A percentile compares a stretch with the other conserved stretches of the same genome.
Conservation (phyloP, 2,113 vertebrate species). For the Alectura lathami region DNA sequence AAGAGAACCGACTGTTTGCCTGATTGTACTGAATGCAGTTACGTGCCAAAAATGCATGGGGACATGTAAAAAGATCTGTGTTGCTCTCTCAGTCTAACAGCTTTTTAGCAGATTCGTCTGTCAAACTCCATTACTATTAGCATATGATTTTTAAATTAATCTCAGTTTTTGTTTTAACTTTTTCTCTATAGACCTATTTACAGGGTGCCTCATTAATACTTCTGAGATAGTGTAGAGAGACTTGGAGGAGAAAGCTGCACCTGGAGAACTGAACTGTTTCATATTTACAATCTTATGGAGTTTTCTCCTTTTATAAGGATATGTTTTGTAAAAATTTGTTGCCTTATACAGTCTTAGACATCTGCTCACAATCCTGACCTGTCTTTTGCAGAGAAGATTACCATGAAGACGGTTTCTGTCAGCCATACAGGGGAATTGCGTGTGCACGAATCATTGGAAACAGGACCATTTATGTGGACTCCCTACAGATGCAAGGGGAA, state of each 20-base stretch:
- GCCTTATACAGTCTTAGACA: neutral
- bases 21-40: neutral
- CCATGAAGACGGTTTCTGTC: conserved; percentile 93
- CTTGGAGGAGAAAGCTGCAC: neutral
- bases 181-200: neutral
- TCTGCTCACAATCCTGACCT: conserved; percentile 29
- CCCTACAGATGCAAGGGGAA: conserved; percentile 97
- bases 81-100: neutral
- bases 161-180: neutral
- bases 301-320: neutral
- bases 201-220: neutral
- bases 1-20: neutral
- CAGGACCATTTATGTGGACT: conserved; percentile 96
- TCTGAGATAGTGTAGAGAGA: neutral
- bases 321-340: neutral
- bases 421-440: conserved; percentile 95
- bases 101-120: conserved; percentile 9
- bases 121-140: conserved; percentile 1
- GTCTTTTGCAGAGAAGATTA: conserved; percentile 80
- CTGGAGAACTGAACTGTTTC: neutral
- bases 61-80: neutral
- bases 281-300: neutral
- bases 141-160: conserved; percentile 1
- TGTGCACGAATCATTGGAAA: conserved; percentile 97
- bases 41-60: neutral